These are phyloP conservation scores for Whitmania pigra DNA, from an alignment of 1,140 invertebrate species.

Conservation along the genomic window DNA sequence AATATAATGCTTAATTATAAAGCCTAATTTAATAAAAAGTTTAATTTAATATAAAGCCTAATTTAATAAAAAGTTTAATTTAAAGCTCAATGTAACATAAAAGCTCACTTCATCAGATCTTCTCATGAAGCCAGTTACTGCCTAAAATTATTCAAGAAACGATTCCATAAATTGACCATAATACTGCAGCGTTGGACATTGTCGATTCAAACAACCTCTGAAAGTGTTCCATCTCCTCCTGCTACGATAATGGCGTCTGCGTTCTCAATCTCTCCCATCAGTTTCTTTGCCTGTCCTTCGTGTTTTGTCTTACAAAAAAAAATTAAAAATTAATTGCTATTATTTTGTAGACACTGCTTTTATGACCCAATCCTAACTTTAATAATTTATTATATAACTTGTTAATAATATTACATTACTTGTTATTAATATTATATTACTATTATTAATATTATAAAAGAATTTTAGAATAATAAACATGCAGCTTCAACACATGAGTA, in stretches of 20 bases:
- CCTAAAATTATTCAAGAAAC: conserved; percentile 33
- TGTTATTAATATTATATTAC: no score
- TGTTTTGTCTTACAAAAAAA: conserved; percentile 55
- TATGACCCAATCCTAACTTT: no score
- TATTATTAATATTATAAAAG: conserved; percentile 44
- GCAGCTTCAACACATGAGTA: neutral
- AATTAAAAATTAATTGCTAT: no score
- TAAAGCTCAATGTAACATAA: no score
- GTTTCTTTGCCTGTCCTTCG: conserved; percentile 67
- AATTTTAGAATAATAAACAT: conserved; percentile 34
- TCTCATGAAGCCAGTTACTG: conserved; percentile 56
- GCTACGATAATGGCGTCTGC: conserved; percentile 77
- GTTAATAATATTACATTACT: no score
- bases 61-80: no score
- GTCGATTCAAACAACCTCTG: conserved; percentile 56
- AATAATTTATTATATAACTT: no score
- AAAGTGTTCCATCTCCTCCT: conserved; percentile 81
- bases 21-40: no score
- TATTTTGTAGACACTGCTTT: no score
- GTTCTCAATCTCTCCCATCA: conserved; percentile 48
- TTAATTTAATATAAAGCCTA: no score
- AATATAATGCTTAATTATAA: no score
- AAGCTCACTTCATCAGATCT: conserved; percentile 49
- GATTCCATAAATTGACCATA: neutral
- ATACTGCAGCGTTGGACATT: no score